These are phyloP conservation scores for Leptodactylus fuscus DNA, from an alignment of 2,113 vertebrate species.

Conservation along the genomic window DNA sequence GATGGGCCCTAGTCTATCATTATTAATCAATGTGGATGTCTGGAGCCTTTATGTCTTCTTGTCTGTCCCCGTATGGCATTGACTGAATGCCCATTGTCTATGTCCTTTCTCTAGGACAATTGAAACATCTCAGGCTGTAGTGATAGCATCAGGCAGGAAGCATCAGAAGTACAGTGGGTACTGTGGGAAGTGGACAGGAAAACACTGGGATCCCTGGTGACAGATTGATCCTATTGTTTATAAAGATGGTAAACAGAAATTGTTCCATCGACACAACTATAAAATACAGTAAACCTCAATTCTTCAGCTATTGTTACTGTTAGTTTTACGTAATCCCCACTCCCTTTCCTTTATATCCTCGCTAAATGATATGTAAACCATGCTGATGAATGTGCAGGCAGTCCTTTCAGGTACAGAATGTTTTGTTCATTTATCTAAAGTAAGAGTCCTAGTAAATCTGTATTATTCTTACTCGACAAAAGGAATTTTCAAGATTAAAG, in stretches of 20 bases:
- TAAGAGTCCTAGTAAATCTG: too few relatives aligned
- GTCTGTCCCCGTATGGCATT: background rate
- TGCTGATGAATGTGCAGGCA: background rate
- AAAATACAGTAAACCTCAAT: too few relatives aligned
- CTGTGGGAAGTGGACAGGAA: constrained; percentile 37
- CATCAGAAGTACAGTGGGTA: constrained; percentile 13
- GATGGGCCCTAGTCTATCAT: background rate
- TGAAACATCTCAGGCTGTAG: background rate
- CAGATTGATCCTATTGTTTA: constrained; percentile 51
- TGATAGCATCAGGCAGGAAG: constrained; percentile 41
- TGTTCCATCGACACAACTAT: background rate
- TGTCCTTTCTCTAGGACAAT: constrained; percentile 2
- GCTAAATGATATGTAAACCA: background rate
- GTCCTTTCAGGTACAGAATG: too few relatives aligned
- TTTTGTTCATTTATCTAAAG: too few relatives aligned
- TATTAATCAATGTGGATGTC: background rate
- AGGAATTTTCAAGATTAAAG: too few relatives aligned
- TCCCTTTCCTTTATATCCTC: constrained; percentile 31
- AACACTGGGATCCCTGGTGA: constrained; percentile 12
- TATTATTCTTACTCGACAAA: too few relatives aligned
- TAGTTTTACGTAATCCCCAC: constrained; percentile 8
- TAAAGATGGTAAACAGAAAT: constrained; percentile 28
- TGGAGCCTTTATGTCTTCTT: background rate
- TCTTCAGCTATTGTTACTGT: constrained; percentile 31
- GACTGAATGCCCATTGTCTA: background rate